Base-by-base conservation (phyloP, 2,797 vertebrate genomes). In the Semotilus atromaculatus region DNA sequence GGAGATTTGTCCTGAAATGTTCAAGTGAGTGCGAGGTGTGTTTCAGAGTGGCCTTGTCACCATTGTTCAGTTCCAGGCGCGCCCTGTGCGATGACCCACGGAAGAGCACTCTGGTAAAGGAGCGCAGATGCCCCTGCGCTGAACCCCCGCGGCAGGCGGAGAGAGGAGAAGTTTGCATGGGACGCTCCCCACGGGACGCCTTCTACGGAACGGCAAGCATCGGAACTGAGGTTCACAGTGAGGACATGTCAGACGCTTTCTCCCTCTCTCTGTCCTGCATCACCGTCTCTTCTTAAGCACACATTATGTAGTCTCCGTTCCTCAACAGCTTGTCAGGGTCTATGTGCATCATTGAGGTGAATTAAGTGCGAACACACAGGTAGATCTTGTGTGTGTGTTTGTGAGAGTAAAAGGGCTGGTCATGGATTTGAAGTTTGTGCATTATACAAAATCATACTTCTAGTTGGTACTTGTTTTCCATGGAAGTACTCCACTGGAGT, bases 81-180 rank as follows among this genome's bases (percentile, higher is more conserved):
- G 79, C 68, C 84, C 40, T 87, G 85, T 86, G 88, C 90, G 86
- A 77, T 91, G 92, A 92, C 89, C 90, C 81, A 26, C 81, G 75
- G 48, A 23, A 67, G 82, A 89, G 81, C 79, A 87, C 85, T 84
- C 78, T 89, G 74, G 86, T 83, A 73, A 89, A 70, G 40, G 77
- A 88, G 88, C 85, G 81, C 76, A 55, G 80, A 83, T 95, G 94
- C 91, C 93, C 93, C 92, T 86, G 87, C 40, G 87, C 84, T 94
- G 94, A 95, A 95, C 85, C 86, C 83, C 74, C 76, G 14, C 36
- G 19, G 81, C 55, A 81, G 34, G 83, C 82, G n/a, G 64, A 67
- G 73, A 84, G 82, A 78, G 71, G 38, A 79, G 73, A 77, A 62
- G 70, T 45, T 48, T 2, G 18, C 84, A 48, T 34, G 64, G 82